Conservation (phyloP, 1,140 invertebrate species). For the Caenorhabditis inopinata region DNA sequence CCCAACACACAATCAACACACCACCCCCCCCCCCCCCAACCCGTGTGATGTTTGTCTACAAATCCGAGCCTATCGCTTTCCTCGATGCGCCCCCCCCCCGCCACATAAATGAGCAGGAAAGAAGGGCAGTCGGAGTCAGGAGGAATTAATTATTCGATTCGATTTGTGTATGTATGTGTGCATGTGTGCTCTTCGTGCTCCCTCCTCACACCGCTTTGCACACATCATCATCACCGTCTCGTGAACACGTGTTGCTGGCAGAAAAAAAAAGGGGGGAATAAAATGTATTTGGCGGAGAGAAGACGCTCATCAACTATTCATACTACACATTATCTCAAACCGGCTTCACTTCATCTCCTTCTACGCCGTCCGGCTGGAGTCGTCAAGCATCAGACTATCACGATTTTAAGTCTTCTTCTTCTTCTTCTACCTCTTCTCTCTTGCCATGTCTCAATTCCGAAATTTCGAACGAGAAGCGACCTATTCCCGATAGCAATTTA, state of each 20-base stretch:
- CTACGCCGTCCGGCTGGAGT: no score
- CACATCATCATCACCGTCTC: background rate
- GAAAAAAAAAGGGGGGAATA: background rate
- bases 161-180: conserved; percentile 16
- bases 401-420: no score
- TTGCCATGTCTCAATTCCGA: no score
- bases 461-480: no score
- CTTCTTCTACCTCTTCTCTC: no score
- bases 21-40: background rate
- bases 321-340: background rate
- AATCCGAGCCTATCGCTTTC: background rate
- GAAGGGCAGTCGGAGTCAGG: background rate
- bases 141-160: conserved; percentile 27
- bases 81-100: background rate
- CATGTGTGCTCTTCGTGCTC: background rate
- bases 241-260: background rate
- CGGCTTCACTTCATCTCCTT: no score
- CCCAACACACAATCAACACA: no score
- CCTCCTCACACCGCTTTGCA: background rate
- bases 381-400: no score
- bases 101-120: background rate
- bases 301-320: background rate
- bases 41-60: background rate
- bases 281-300: background rate
- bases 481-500: no score